Conservation (phyloP, 2,888 invertebrate species). For the Nemurella pictetii region DNA sequence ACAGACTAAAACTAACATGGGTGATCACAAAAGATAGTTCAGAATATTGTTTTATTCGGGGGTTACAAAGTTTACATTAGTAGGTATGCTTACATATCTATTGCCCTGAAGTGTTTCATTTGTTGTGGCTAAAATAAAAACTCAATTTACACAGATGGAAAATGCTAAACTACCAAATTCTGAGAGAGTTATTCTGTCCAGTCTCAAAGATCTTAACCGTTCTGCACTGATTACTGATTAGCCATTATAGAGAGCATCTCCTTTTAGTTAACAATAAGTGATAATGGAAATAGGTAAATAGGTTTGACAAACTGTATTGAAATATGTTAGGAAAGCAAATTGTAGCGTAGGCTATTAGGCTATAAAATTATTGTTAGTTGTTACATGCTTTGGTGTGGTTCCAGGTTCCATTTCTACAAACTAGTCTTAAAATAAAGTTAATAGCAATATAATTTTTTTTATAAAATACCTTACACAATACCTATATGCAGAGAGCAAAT, state of each 20-base stretch:
- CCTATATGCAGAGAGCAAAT: neutral
- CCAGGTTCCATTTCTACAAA: neutral
- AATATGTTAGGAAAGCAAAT: neutral
- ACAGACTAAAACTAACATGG: too few relatives aligned
- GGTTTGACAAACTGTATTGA: neutral
- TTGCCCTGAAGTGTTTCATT: neutral
- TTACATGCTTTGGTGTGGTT: conserved; percentile 12
- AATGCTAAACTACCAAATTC: too few relatives aligned
- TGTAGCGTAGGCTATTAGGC: too few relatives aligned
- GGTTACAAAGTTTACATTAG: neutral
- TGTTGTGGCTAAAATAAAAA: neutral
- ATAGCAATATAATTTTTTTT: neutral
- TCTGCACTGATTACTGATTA: too few relatives aligned
- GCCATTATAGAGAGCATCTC: neutral
- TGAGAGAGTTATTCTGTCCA: neutral
- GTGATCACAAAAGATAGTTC: neutral
- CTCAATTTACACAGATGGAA: too few relatives aligned
- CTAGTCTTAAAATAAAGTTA: neutral
- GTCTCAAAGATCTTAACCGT: too few relatives aligned
- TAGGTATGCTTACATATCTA: neutral
- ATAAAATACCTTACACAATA: conserved; percentile 17
- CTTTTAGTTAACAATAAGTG: too few relatives aligned
- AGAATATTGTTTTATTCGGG: neutral
- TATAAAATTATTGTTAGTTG: neutral
- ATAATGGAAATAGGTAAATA: neutral